phyloP scores from a whole-genome alignment of 2,888 invertebrate genomes.

The Conistra vaccinii region DNA sequence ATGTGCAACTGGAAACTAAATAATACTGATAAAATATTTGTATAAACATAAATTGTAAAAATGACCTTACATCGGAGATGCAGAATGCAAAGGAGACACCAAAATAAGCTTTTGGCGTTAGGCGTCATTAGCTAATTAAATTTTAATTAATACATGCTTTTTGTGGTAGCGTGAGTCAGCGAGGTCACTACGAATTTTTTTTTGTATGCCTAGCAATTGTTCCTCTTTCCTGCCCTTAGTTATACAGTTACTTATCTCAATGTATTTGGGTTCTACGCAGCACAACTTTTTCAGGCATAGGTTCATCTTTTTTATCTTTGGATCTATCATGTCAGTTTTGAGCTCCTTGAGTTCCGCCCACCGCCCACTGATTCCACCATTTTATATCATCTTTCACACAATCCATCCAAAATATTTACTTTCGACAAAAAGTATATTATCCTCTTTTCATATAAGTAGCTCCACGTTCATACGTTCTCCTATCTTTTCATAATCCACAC shows the following conservation, averaged over 20 bases:
- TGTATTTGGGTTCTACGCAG: background rate
- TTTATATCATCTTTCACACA: background rate
- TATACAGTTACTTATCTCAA: background rate
- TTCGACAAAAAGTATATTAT: no score
- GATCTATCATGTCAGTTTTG: background rate
- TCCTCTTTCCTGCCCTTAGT: no score
- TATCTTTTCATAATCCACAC: background rate
- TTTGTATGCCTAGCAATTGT: background rate
- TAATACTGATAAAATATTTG: slow-evolving; percentile 23
- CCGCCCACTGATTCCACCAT: background rate
- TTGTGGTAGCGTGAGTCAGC: background rate
- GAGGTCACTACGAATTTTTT: background rate
- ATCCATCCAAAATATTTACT: background rate
- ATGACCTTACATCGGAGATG: slow-evolving; percentile 43
- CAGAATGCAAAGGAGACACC: slow-evolving; percentile 31
- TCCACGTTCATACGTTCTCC: background rate
- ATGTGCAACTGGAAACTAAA: slow-evolving; percentile 30
- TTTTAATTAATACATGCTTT: background rate
- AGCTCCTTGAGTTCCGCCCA: background rate
- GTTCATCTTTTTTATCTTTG: background rate
- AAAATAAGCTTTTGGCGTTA: slow-evolving; percentile 17
- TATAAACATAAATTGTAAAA: slow-evolving; percentile 34
- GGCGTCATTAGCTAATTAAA: background rate
- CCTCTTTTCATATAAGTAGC: background rate
- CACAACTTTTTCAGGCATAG: background rate